Evolutionary conservation across 2,113 vertebrate genomes (phyloP), one percentile per base, ranked within the genome.

Genomic region (Setophaga kirtlandii): DNA sequence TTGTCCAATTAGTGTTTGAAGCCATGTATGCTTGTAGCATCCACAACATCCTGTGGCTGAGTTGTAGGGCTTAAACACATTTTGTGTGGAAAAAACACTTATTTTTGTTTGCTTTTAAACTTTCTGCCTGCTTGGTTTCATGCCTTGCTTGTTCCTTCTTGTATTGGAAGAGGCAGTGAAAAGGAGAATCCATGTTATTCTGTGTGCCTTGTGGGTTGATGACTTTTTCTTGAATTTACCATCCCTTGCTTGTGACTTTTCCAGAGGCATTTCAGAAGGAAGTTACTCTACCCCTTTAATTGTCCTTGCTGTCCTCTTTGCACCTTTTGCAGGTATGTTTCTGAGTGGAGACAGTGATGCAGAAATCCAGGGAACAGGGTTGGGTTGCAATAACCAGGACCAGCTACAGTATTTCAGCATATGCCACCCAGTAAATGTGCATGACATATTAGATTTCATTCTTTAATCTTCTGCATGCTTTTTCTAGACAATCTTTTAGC

Each of bases 41-140:
- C 89, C 89, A 78, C 80, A 93, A 20, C 80, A 84, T 97, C 94
- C 89, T 94, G 94, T 87, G 83, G 60, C 69, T 60, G 65, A 96
- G 69, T 47, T 56, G 64, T 69, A 52, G 77, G 75, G 52, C 44
- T 82, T 78, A 56, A 87, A 82, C 52, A 60, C 27, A 56, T 84
- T 67, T 78, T 41, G 47, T 85, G 90, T 90, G 94, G 74, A 87
- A 76, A 70, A 68, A 33, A 1, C 78, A 79, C 91, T 88, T 83
- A 15, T 46, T 84, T 69, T 91, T 84, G 81, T 93, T 96, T 96
- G 81, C 46, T 94, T 95, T 92, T 89, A 23, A 89, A 67, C 56
- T 89, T 93, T 59, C 55, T 88, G 77, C 71, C 60, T 86, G 64
- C 69, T 87, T 78, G 33, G 41, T 89, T 95, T 91, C 41, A 39